A percentile compares a stretch with the other conserved stretches of the same genome.
These are phyloP conservation scores for Hypselothyrea guttata DNA, from an alignment of 2,888 invertebrate genomes.

Conservation along the genomic window DNA sequence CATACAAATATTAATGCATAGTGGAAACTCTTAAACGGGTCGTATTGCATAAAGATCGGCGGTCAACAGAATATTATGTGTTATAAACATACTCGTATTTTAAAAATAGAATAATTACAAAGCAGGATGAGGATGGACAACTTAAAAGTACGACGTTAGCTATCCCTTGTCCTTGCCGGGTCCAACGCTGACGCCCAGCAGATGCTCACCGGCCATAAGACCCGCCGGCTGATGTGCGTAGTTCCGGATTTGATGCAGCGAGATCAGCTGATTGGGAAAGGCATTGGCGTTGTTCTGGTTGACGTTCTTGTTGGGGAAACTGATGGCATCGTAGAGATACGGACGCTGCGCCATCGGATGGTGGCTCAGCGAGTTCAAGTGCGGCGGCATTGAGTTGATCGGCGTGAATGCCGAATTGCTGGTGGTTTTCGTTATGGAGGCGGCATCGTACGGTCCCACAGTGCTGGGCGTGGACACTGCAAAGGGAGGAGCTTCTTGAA, in stretches of 20 bases:
- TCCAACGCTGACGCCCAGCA: slow-evolving; percentile 83
- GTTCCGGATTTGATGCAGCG: slow-evolving; percentile 97
- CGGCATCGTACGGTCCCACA: slow-evolving; percentile 83
- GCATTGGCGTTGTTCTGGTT: slow-evolving; percentile 85
- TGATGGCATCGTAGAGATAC: slow-evolving; percentile 96
- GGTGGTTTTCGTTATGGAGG: slow-evolving; percentile 84
- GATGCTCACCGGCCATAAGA: slow-evolving; percentile 87
- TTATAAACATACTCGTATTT: slow-evolving; percentile 2
- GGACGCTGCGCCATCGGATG: slow-evolving; percentile 89
- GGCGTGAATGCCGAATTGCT: slow-evolving; percentile 96
- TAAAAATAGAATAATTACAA: slow-evolving; percentile 20
- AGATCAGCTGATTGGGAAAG: slow-evolving; percentile 96
- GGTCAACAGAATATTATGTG: slow-evolving; percentile 42
- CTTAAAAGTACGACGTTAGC: slow-evolving; percentile 81
- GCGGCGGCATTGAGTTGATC: slow-evolving; percentile 91
- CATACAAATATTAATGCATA: slow-evolving; percentile 26
- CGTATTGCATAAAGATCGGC: slow-evolving; percentile 54
- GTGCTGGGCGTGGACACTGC: slow-evolving; percentile 80
- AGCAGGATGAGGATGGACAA: slow-evolving; percentile 28
- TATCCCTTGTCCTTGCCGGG: slow-evolving; percentile 82
- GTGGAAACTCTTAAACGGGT: slow-evolving; percentile 38
- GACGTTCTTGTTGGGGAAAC: slow-evolving; percentile 90
- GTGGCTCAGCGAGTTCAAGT: slow-evolving; percentile 87
- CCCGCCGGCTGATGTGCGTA: slow-evolving; percentile 95
- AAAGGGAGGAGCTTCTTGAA: too few relatives aligned